Base-by-base conservation (phyloP, 53 echinoderm and acorn worm species). In the Paracentrotus lividus region DNA sequence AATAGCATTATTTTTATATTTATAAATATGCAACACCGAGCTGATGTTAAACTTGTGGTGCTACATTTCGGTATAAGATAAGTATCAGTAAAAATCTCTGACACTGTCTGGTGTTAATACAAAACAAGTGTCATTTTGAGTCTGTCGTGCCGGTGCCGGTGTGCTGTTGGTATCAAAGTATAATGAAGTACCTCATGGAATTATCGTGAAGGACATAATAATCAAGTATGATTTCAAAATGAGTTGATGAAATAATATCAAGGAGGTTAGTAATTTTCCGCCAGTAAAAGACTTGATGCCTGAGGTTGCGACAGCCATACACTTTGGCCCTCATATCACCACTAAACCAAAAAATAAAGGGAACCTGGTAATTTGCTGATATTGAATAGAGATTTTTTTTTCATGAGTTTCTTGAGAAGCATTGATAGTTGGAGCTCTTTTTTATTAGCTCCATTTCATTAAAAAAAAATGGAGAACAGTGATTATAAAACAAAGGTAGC, bases 141-240 rank as follows among this genome's bases (percentile, higher is more conserved):
- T n/a, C n/a, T n/a, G n/a, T n/a, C n/a, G n/a, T n/a, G n/a, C n/a
- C n/a, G n/a, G n/a, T n/a, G n/a, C n/a, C n/a, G n/a, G n/a, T n/a
- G n/a, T n/a, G n/a, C n/a, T n/a, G n/a, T n/a, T n/a, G n/a, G 51
- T 51, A 8, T 51, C 67, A 67, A 72, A 72, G 72, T 16, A 21
- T 32, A 40, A 72, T n/a, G 40, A 18, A 24, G 20, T 40, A 27
- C 81, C 81, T 47, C 47, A 2, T 47, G 27, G 81, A 81, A 26
- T 44, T 81, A 81, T 81, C 81, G 24, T 0, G 24, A 45, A 24
- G 23, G 45, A n/a, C 47, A 26, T 81, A 47, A 47, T 81, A 45
- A 81, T 47, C 81, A 81, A 47, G 81, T 81, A 10, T 45, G 47
- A 81, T 81, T 81, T 44, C n/a, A 15, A 24, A 81, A 81, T 14